phyloP scores from a whole-genome alignment of 2,797 vertebrate species.

The Sebastes ruberrimus region DNA sequence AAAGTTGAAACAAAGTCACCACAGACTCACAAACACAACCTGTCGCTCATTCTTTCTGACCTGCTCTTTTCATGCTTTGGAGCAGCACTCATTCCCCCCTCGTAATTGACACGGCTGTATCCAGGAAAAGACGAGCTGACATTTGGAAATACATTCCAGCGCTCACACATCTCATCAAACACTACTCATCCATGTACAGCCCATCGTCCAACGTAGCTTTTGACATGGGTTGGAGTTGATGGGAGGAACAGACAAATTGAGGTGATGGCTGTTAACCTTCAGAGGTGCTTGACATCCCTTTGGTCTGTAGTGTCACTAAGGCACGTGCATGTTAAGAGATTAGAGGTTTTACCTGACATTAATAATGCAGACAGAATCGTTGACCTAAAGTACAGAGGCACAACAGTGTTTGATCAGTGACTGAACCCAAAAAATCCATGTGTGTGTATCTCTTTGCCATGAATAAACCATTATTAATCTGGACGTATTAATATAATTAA shows the following conservation, averaged over 20 bases:
- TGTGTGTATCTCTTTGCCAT: background rate
- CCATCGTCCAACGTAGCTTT: conserved; percentile 33
- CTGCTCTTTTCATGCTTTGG: background rate
- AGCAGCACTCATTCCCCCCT: conserved; percentile 3
- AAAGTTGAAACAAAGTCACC: conserved; percentile 20
- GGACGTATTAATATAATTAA: background rate
- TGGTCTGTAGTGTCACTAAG: conserved; percentile 10
- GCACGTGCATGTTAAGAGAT: conserved; percentile 21
- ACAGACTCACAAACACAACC: background rate
- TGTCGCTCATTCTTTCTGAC: background rate
- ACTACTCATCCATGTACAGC: conserved; percentile 47
- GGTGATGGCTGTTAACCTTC: conserved; percentile 68
- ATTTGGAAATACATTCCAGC: conserved; percentile 55
- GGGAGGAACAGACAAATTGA: conserved; percentile 59
- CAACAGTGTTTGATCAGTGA: conserved; percentile 8
- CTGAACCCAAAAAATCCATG: background rate
- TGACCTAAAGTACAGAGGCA: conserved; percentile 16
- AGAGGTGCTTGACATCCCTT: conserved; percentile 47
- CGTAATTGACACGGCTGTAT: conserved; percentile 37
- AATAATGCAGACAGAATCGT: conserved; percentile 32
- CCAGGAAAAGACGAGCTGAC: conserved; percentile 51
- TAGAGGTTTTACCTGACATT: conserved; percentile 41
- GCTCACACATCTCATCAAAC: conserved; percentile 60
- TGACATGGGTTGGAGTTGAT: conserved; percentile 57
- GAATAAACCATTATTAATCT: background rate